Base-by-base conservation (phyloP, 2,113 vertebrate genomes). In the Glaucidium brasilianum region DNA sequence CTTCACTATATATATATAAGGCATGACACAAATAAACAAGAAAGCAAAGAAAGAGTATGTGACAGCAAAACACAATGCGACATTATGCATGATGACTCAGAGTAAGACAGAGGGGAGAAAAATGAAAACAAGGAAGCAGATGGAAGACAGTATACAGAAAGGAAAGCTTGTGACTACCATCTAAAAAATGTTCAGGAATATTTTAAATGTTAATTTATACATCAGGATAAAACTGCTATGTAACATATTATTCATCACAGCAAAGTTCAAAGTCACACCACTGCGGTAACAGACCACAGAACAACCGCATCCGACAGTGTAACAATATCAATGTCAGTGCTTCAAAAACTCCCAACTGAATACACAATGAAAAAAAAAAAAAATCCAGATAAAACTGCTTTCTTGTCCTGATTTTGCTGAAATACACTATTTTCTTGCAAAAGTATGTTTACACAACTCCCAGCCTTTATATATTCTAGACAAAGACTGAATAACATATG, bases 291-390 rank as follows among this genome's bases (percentile, higher is more conserved):
- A 73, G 37, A 82, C 8, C 43, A 55, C 43, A 43, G 15, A 64
- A 56, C 12, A 43, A 45, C 23, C 17, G 0, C 39, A 66, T 7
- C 13, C 5, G 2, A 59, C 52, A 78, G 8, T 0, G 7, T 26
- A 53, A 56, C 10, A 1, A 11, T 0, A 10, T 12, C 74, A 64
- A 15, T 2, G 2, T 4, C 68, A 29, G 9, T 12, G 34, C 25
- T 41, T 27, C 35, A 88, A 55, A 74, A 50, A 5, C 43, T 37
- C 41, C 41, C 69, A 53, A 5, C 6, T 12, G 29, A 79, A 81
- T 4, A 47, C 26, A 13, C 6, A 49, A 66, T 4, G 3, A 12
- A 74, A n/a, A 76, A 47, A 55, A 55, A 37, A 25, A 14, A 0
- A 47, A 47, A 47, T 47, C 5, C 1, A 85, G 58, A 29, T 80